phyloP scores from a whole-genome alignment of 2,888 invertebrate genomes.

The Leistus spinibarbis region DNA sequence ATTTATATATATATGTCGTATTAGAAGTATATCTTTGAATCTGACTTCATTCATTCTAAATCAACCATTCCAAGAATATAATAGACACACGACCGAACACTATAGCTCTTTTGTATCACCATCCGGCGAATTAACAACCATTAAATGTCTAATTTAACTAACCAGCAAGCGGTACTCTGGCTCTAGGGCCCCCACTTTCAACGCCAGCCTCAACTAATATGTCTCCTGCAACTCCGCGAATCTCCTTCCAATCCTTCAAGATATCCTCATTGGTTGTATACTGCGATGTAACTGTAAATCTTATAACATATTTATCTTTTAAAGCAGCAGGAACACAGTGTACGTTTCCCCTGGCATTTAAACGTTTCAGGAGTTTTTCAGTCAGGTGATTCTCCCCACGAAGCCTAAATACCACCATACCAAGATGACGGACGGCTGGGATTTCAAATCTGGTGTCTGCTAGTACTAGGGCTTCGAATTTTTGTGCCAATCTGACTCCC shows the following conservation, averaged over 20 bases:
- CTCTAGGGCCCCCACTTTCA: slow-evolving; percentile 58
- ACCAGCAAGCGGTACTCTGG: slow-evolving; percentile 71
- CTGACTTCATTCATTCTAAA: too few relatives aligned
- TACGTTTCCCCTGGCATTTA: slow-evolving; percentile 86
- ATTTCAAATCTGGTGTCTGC: slow-evolving; percentile 89
- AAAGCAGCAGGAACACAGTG: slow-evolving; percentile 95
- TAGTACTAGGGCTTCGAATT: slow-evolving; percentile 84
- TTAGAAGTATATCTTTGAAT: too few relatives aligned
- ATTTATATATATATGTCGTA: too few relatives aligned
- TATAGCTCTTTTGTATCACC: neutral
- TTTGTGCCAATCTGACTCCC: slow-evolving; percentile 88
- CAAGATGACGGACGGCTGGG: slow-evolving; percentile 83
- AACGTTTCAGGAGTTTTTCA: slow-evolving; percentile 81
- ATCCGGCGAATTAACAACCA: neutral
- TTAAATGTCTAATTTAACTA: neutral
- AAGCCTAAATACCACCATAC: slow-evolving; percentile 90
- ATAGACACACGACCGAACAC: too few relatives aligned
- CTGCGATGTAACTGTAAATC: slow-evolving; percentile 93
- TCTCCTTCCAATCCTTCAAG: slow-evolving; percentile 86
- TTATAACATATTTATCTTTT: slow-evolving; percentile 87
- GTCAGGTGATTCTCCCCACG: slow-evolving; percentile 86
- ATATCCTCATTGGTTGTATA: slow-evolving; percentile 81
- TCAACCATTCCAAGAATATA: too few relatives aligned
- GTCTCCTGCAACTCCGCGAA: slow-evolving; percentile 73
- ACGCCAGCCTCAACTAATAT: slow-evolving; percentile 70